A percentile compares a stretch with the other conserved stretches of the same genome.
These are phyloP conservation scores for Chesias legatella DNA, from an alignment of 2,888 invertebrate species.

Conservation along the genomic window DNA sequence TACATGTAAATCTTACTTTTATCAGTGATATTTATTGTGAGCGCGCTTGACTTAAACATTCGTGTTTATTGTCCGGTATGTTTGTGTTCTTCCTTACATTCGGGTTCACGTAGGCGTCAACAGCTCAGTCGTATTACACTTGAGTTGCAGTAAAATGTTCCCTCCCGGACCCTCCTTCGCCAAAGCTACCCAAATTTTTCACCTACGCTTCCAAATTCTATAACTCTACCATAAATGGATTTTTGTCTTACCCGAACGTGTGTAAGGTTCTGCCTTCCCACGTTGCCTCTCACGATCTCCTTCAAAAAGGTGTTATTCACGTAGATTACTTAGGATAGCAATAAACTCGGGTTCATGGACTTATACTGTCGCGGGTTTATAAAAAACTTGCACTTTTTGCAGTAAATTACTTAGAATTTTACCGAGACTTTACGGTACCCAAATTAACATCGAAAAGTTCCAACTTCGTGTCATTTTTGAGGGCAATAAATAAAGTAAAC, in stretches of 20 bases:
- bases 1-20: constrained; percentile 63
- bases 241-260: constrained; percentile 49
- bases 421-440: constrained; percentile 53
- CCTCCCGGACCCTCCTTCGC: constrained; percentile 32
- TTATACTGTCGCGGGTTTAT: constrained; percentile 49
- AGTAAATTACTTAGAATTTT: constrained; percentile 58
- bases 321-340: constrained; percentile 64
- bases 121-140: constrained; percentile 56
- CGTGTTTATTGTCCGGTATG: constrained; percentile 58
- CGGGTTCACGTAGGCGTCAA: constrained; percentile 67
- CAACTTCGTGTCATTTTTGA: constrained; percentile 54
- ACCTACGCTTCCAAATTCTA: constrained; percentile 65
- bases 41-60: constrained; percentile 61
- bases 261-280: constrained; percentile 60
- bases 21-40: constrained; percentile 73
- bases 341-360: constrained; percentile 67
- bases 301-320: constrained; percentile 68
- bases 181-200: constrained; percentile 54
- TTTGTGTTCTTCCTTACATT: constrained; percentile 52
- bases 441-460: constrained; percentile 63
- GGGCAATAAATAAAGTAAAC: constrained; percentile 61
- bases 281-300: constrained; percentile 56
- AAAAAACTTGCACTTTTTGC: constrained; percentile 74
- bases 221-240: constrained; percentile 56
- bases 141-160: constrained; percentile 53